These are phyloP conservation scores for Eulemur macaco DNA, from an alignment of 2,113 vertebrate species.

Conservation along the genomic window DNA sequence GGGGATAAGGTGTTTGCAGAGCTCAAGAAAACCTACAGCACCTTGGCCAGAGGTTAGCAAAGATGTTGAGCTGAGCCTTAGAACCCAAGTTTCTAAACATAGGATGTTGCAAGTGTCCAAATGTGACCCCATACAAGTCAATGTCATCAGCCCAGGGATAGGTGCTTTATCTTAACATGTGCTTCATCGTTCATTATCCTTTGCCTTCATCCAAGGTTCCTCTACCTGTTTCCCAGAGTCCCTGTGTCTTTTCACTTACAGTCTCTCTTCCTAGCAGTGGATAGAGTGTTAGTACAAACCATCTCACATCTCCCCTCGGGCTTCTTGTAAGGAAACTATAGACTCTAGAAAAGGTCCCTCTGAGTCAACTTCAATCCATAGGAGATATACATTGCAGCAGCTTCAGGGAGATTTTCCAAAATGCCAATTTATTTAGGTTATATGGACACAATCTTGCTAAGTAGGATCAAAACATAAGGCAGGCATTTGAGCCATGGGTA, in stretches of 20 bases:
- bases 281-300: background rate
- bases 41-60: background rate
- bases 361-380: background rate
- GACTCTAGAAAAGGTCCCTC: background rate
- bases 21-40: background rate
- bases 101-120: background rate
- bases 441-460: background rate
- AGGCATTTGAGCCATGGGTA: background rate
- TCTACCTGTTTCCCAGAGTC: background rate
- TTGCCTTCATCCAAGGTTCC: background rate
- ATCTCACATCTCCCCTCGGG: background rate
- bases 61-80: background rate
- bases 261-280: background rate
- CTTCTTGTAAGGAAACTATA: background rate
- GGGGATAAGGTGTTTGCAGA: background rate
- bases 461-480: background rate
- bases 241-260: background rate
- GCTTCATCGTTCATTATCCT: background rate
- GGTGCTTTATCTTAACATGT: background rate
- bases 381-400: background rate
- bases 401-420: background rate
- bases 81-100: background rate
- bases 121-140: background rate
- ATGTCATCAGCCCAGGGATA: background rate
- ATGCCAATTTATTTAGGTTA: background rate